phyloP scores from a whole-genome alignment of 1,140 invertebrate genomes.

The Pollicipes pollicipes region DNA sequence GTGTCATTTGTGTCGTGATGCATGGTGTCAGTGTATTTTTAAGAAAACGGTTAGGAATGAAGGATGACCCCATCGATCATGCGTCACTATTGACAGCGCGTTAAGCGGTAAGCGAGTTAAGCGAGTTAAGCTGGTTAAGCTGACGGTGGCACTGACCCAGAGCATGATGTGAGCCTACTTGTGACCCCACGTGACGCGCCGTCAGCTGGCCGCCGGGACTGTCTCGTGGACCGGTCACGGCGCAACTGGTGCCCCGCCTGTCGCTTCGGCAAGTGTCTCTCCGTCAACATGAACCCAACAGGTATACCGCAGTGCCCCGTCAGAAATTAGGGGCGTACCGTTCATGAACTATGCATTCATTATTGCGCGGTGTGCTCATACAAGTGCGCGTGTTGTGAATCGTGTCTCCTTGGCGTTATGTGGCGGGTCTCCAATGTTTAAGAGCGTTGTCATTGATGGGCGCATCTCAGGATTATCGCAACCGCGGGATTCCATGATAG shows the following conservation, averaged over 20 bases:
- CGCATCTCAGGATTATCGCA: too few relatives aligned
- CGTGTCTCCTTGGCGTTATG: too few relatives aligned
- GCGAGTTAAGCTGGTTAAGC: too few relatives aligned
- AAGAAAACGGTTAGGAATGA: conserved; percentile 11
- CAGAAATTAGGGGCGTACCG: not conserved
- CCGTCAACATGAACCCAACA: conserved; percentile 55
- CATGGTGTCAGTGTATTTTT: conserved; percentile 4
- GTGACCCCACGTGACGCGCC: conserved; percentile 40
- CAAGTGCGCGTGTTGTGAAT: too few relatives aligned
- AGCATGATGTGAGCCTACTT: not conserved
- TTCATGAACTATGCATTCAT: too few relatives aligned
- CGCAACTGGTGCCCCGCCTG: conserved; percentile 78
- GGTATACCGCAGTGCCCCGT: too few relatives aligned
- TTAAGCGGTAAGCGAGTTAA: too few relatives aligned
- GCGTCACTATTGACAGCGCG: not conserved
- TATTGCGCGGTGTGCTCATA: too few relatives aligned
- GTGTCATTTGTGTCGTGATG: conserved; percentile 6
- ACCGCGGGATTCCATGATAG: too few relatives aligned
- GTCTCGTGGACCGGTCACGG: conserved; percentile 58
- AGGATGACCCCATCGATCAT: conserved; percentile 10
- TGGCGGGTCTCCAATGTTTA: too few relatives aligned
- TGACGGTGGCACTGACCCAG: conserved; percentile 4
- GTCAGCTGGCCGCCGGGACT: too few relatives aligned
- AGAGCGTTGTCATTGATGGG: too few relatives aligned
- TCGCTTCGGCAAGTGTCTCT: conserved; percentile 55